Evolutionary conservation across 2,888 invertebrate species (phyloP).

Genomic region (Notodonta dromedarius): DNA sequence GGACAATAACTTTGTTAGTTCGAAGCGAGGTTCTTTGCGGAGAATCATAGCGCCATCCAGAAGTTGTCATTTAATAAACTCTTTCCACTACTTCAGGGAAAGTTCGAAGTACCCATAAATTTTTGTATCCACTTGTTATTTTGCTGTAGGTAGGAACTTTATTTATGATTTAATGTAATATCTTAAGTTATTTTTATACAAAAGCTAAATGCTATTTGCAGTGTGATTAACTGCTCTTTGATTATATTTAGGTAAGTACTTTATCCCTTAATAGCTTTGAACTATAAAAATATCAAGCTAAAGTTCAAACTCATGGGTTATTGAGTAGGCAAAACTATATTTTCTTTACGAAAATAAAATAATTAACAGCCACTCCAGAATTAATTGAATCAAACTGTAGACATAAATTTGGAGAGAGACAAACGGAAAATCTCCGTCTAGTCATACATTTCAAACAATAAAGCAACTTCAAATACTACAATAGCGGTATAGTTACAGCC

Average conservation of each 20-base stretch:
- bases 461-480: constrained; percentile 18
- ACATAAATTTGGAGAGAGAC: background rate
- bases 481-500: constrained; percentile 28
- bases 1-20: constrained; percentile 62
- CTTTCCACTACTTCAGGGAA: constrained; percentile 27
- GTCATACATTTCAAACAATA: constrained; percentile 6
- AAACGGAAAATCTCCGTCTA: background rate
- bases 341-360: too few species aligned
- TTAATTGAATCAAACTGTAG: background rate
- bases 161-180: too few species aligned
- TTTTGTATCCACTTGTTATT: too few species aligned
- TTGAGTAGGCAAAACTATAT: too few species aligned
- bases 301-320: too few species aligned
- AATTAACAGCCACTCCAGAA: background rate
- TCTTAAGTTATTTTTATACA: too few species aligned
- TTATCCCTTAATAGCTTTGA: too few species aligned
- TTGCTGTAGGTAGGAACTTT: too few species aligned
- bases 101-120: constrained; percentile 15
- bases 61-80: constrained; percentile 43
- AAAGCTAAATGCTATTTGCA: too few species aligned
- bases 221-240: too few species aligned
- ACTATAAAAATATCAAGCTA: too few species aligned
- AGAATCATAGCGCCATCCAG: constrained; percentile 45
- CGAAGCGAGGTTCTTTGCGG: constrained; percentile 49
- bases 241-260: too few species aligned